Percentiles rank a stretch among this genome's conserved stretches.
Evolutionary conservation across 2,797 vertebrate genomes (phyloP).

Genomic region (Spheniscus humboldti): DNA sequence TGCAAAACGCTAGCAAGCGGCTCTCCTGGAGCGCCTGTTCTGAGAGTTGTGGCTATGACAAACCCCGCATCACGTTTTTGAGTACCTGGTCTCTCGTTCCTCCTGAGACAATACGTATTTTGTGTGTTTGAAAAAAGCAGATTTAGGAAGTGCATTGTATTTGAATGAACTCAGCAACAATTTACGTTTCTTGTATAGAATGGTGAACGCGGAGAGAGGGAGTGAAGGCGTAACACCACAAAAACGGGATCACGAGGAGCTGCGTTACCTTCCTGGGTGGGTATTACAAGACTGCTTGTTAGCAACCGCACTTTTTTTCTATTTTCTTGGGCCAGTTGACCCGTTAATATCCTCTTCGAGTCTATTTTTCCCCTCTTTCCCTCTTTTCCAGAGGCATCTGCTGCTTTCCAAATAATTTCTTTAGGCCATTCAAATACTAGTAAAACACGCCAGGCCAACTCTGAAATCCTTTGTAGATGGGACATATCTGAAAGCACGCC

Average conservation of each 20-base stretch:
- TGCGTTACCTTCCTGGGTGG: background rate
- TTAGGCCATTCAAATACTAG: background rate
- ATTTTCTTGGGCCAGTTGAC: background rate
- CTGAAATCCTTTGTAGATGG: background rate
- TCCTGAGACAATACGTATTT: background rate
- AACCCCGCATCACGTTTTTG: accelerated
- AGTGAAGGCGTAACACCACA: background rate
- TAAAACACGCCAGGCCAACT: background rate
- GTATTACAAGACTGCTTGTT: background rate
- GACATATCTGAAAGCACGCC: accelerated
- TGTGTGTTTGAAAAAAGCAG: background rate
- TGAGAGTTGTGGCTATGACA: background rate
- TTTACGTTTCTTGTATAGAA: background rate
- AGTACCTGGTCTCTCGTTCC: background rate
- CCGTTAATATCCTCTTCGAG: background rate
- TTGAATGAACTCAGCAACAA: background rate
- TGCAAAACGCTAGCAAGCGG: background rate
- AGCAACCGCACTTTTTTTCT: background rate
- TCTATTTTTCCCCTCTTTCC: background rate
- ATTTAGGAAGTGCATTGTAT: background rate
- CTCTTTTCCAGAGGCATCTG: background rate
- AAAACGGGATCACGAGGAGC: background rate
- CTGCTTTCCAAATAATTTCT: background rate
- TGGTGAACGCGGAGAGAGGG: background rate
- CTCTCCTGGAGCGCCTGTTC: background rate